Base-by-base conservation (phyloP, 2,113 vertebrate genomes). In the Mirza zaza region DNA sequence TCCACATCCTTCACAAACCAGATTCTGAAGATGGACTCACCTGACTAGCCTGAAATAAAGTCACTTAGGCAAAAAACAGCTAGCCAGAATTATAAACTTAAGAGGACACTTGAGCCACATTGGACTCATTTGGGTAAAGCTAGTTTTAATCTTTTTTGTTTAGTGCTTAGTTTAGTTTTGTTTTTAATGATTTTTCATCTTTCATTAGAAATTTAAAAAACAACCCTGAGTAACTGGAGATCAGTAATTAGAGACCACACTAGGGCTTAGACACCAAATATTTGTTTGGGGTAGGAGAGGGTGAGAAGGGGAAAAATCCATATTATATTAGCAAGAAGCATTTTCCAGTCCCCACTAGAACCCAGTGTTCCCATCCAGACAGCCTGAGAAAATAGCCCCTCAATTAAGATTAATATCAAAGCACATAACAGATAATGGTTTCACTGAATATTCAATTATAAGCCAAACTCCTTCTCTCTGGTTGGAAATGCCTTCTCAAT, bases 321-420 rank as follows among this genome's bases (percentile, higher is more conserved):
- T 25, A 68, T 0, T 61, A 63, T 29, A 63, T 63, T 63, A 63
- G 70, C 84, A 32, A 52, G 50, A 71, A 76, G 3, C 55, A 76
- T 59, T 96, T 96, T 20, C 73, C 59, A 90, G 34, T 23, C 77
- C 18, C n/a, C 27, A 75, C 23, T 17, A 85, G 68, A 96, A 76
- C 23, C 29, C 34, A 34, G 8, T 94, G 65, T 88, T 92, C 63
- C 95, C 67, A 94, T 92, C 88, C 29, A 61, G 45, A 94, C 65
- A 88, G 76, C 52, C 87, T 77, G 71, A 94, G 85, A 96, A 96
- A 94, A 90, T 68, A 68, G 34, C n/a, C 59, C 6, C 55, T 95
- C n/a, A 90, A 88, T 94, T 96, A 95, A 97, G 87, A 94, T 95
- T 90, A 92, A 83, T 90, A 82, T 92, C 71, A 90, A 39, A 92